A percentile compares a stretch with the other conserved stretches of the same genome.
Evolutionary conservation across 2,888 invertebrate genomes (phyloP).

Genomic region (Meandrusa payeni): DNA sequence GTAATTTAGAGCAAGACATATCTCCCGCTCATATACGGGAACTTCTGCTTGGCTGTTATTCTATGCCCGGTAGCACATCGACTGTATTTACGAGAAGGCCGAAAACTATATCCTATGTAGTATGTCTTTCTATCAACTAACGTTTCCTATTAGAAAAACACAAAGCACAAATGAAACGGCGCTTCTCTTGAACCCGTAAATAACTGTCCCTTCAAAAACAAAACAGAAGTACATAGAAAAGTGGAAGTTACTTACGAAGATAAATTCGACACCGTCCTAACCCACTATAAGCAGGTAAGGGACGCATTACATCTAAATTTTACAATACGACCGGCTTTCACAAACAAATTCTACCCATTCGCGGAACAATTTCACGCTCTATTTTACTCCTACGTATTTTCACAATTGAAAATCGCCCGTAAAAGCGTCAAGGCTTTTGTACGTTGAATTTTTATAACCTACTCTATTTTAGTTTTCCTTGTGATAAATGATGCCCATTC

Average conservation of each 20-base stretch:
- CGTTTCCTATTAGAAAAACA: too few relatives aligned
- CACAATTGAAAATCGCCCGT: conserved; percentile 65
- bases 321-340: conserved; percentile 52
- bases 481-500: conserved; percentile 59
- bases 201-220: conserved; percentile 24
- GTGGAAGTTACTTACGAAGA: conserved; percentile 39
- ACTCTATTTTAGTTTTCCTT: conserved; percentile 57
- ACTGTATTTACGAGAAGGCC: too few relatives aligned
- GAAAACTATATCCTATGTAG: too few relatives aligned
- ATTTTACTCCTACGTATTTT: conserved; percentile 70
- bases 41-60: too few relatives aligned
- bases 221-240: conserved; percentile 23
- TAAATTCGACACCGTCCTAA: conserved; percentile 50
- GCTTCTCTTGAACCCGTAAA: conserved; percentile 11
- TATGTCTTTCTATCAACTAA: too few relatives aligned
- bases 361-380: conserved; percentile 72
- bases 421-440: conserved; percentile 54
- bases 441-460: conserved; percentile 57
- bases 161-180: conserved; percentile 8
- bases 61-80: too few relatives aligned
- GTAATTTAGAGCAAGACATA: too few relatives aligned
- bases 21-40: too few relatives aligned
- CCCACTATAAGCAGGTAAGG: conserved; percentile 45
- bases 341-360: conserved; percentile 73
- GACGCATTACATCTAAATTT: conserved; percentile 59